These are phyloP conservation scores for Nomada goodeniana DNA, from an alignment of 2,888 invertebrate species.

Conservation along the genomic window DNA sequence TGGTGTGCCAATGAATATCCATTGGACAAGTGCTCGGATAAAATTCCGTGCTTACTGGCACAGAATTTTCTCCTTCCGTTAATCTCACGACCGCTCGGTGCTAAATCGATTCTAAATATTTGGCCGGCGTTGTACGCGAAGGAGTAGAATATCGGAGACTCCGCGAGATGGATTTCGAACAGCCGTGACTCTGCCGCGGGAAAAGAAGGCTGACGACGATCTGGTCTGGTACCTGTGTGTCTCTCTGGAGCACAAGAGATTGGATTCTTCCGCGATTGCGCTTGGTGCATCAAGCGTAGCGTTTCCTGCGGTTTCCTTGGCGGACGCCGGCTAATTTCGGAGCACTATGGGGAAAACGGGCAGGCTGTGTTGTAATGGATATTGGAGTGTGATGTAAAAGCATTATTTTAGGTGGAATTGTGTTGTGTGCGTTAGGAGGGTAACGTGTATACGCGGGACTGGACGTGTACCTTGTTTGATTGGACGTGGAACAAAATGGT, in stretches of 20 bases:
- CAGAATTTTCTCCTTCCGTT: too few species aligned
- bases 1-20: too few species aligned
- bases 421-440: not conserved
- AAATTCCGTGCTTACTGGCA: too few species aligned
- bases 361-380: constrained; percentile 11
- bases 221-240: not conserved
- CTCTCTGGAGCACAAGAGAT: constrained; percentile 10
- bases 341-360: not conserved
- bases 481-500: not conserved
- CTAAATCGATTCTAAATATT: too few species aligned
- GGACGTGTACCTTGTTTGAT: not conserved
- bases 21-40: too few species aligned
- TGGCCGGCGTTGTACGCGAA: not conserved
- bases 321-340: constrained; percentile 17
- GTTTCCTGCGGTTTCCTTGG: constrained; percentile 14
- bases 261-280: constrained; percentile 24
- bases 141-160: constrained; percentile 37
- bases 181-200: constrained; percentile 18
- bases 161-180: constrained; percentile 21
- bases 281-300: constrained; percentile 2
- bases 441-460: not conserved
- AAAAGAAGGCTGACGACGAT: constrained; percentile 8
- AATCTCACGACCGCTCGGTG: too few species aligned
- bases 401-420: not conserved
- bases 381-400: not conserved